A percentile compares a stretch with the other conserved stretches of the same genome.
These are phyloP conservation scores for Acropora yongei DNA, from an alignment of 64 coral and sea anemone species.

Conservation along the genomic window DNA sequence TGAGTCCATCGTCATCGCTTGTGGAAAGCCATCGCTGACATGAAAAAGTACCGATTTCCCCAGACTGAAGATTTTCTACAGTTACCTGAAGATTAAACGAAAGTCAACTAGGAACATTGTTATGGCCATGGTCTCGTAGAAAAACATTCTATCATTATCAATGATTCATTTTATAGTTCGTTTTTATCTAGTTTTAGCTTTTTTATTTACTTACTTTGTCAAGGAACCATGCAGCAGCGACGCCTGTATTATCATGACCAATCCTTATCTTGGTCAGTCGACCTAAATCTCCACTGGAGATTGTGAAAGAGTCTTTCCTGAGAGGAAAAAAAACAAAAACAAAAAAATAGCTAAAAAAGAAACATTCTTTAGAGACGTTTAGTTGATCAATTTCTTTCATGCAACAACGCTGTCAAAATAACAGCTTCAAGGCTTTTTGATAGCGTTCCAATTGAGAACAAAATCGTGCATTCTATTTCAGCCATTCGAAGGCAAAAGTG, in stretches of 20 bases:
- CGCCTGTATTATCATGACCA: constrained; percentile 88
- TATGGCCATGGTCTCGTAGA: no score
- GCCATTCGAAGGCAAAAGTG: no score
- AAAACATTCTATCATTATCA: no score
- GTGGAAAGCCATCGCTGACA: constrained; percentile 94
- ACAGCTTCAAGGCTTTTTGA: neutral
- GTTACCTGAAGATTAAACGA: constrained; percentile 59
- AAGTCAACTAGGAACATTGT: neutral
- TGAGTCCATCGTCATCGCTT: constrained; percentile 92
- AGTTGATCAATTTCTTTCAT: neutral
- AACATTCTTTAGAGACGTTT: neutral
- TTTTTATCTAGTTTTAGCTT: neutral
- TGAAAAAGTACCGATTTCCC: constrained; percentile 76
- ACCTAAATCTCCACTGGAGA: constrained; percentile 76
- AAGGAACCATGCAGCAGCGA: constrained; percentile 85
- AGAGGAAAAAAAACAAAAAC: neutral
- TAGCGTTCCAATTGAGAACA: no score
- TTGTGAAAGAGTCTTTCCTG: constrained; percentile 96
- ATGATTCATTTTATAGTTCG: no score
- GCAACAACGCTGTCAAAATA: neutral
- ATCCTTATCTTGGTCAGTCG: constrained; percentile 60
- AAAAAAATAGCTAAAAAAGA: neutral
- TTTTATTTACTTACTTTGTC: constrained; percentile 50
- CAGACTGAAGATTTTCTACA: constrained; percentile 67
- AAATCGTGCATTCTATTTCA: no score